phyloP scores from a whole-genome alignment of 2,797 vertebrate species.

The Rhynchotus rufescens region DNA sequence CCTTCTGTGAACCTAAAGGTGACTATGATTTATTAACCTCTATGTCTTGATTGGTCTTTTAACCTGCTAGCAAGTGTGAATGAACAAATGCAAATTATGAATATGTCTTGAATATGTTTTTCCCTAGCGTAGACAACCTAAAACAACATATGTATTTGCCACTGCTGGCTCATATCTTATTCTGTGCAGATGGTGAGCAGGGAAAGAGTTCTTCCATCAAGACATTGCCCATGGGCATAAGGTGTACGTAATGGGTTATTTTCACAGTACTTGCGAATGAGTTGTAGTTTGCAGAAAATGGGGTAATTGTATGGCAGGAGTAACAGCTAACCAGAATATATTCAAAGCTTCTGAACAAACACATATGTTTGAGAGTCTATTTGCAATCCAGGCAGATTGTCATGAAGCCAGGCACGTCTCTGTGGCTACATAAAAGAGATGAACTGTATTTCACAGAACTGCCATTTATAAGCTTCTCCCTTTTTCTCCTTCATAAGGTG shows the following conservation, averaged over 20 bases:
- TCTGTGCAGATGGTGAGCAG: background rate
- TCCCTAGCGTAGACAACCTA: background rate
- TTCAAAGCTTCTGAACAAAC: background rate
- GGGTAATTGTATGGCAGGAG: background rate
- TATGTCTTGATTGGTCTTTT: background rate
- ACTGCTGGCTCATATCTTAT: background rate
- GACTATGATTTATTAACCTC: background rate
- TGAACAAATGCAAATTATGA: background rate
- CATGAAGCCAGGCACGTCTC: background rate
- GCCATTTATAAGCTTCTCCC: rapidly evolving
- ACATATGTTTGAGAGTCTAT: background rate
- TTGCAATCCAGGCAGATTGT: background rate
- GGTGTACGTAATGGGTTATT: background rate
- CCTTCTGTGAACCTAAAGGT: background rate
- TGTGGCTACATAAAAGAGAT: background rate
- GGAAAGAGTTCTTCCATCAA: constrained; percentile 9
- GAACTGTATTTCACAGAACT: background rate
- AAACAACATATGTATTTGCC: constrained; percentile 2
- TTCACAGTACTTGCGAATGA: background rate
- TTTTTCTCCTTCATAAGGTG: background rate
- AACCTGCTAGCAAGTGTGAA: background rate
- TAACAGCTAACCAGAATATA: background rate
- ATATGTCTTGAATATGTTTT: background rate
- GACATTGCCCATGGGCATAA: background rate
- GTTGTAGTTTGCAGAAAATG: background rate